These are phyloP conservation scores for Macroglossus sobrinus DNA, from an alignment of 2,113 vertebrate genomes.

Conservation along the genomic window DNA sequence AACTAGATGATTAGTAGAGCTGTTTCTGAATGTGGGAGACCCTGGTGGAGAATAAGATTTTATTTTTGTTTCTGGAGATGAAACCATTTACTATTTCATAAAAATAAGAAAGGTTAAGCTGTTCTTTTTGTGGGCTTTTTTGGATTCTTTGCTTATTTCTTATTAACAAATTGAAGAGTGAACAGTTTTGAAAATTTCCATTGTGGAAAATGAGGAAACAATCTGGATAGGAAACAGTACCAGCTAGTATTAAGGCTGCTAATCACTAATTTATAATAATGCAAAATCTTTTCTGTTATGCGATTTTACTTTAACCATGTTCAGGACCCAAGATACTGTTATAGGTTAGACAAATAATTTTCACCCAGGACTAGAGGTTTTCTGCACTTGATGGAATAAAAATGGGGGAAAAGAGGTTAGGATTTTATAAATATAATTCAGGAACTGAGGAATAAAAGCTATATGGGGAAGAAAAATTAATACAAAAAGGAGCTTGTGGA, in stretches of 20 bases:
- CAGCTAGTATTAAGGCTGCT: background rate
- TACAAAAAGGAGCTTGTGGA: background rate
- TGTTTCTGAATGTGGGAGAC: background rate
- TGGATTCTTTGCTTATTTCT: background rate
- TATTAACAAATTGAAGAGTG: background rate
- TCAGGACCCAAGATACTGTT: background rate
- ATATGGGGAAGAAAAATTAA: background rate
- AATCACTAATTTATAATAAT: background rate
- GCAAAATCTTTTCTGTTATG: background rate
- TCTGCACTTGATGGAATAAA: background rate
- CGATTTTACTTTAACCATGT: background rate
- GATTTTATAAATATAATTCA: background rate
- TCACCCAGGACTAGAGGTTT: background rate
- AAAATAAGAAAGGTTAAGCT: background rate
- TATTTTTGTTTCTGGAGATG: background rate
- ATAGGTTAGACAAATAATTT: slow-evolving; percentile 33
- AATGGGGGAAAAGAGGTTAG: background rate
- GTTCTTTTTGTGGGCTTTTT: background rate
- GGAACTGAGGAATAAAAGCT: background rate
- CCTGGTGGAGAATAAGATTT: background rate
- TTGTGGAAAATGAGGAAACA: background rate
- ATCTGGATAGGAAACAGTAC: background rate
- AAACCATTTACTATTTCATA: background rate
- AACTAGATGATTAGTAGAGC: background rate
- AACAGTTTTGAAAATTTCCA: background rate